Conservation (phyloP, 2,888 invertebrate species). For the Stenotaenia linearis region DNA sequence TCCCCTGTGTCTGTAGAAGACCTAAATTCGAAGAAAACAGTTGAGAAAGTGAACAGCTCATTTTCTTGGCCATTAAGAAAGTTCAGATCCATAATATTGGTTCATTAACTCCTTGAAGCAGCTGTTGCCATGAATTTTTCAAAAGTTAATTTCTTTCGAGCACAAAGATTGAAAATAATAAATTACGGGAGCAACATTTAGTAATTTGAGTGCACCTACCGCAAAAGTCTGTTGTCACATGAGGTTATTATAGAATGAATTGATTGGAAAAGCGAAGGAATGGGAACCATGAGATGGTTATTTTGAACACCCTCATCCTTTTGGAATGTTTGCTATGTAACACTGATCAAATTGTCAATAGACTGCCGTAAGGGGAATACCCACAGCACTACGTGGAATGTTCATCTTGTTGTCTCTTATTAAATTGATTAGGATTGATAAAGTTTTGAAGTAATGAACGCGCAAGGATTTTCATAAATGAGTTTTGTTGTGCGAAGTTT, state of each 20-base stretch:
- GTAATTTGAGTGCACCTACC: conserved; percentile 12
- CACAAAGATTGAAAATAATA: conserved; percentile 21
- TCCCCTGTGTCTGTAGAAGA: not conserved
- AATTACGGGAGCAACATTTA: not conserved
- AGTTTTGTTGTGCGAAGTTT: not conserved
- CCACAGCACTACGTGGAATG: conserved; percentile 6
- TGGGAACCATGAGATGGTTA: not conserved
- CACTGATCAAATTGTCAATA: conserved; percentile 26
- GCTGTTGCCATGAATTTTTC: conserved; percentile 23
- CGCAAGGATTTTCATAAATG: not conserved
- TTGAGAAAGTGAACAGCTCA: conserved; percentile 24
- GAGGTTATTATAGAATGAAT: conserved; percentile 12
- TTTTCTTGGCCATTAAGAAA: conserved; percentile 26
- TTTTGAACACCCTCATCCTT: conserved; percentile 19
- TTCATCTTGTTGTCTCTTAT: not conserved
- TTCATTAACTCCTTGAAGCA: conserved; percentile 26
- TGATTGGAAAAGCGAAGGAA: not conserved
- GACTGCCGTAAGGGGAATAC: not conserved
- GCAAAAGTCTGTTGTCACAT: conserved; percentile 12
- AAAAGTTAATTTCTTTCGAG: conserved; percentile 8
- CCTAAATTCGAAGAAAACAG: not conserved
- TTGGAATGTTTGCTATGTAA: conserved; percentile 17
- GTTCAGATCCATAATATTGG: conserved; percentile 26
- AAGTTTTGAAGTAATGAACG: not conserved
- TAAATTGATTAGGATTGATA: conserved; percentile 1